phyloP scores from a whole-genome alignment of 2,113 vertebrate genomes.

The Neolamprologus toae region DNA sequence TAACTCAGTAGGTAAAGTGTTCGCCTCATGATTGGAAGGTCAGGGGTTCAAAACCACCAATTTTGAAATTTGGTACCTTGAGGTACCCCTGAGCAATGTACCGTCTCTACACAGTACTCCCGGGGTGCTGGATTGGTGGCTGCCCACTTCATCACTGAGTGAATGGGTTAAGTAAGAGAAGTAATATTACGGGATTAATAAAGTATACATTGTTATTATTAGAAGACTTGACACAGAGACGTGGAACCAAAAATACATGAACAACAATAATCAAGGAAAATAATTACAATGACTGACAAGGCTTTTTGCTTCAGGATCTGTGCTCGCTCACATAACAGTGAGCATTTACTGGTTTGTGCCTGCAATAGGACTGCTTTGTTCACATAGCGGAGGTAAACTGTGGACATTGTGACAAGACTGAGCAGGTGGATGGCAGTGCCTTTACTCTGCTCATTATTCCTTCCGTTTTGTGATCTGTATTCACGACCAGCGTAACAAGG shows the following conservation, averaged over 20 bases:
- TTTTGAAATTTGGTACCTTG: background rate
- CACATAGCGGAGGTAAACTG: rapidly evolving
- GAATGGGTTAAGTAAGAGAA: background rate
- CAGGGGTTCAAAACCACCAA: background rate
- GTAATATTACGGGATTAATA: background rate
- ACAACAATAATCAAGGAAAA: background rate
- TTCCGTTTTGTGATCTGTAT: no score
- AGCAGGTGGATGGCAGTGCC: no score
- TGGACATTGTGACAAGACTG: no score
- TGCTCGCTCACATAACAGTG: background rate
- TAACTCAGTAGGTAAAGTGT: background rate
- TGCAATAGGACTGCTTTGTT: background rate
- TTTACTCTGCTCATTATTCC: no score
- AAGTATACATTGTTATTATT: background rate
- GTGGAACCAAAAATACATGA: background rate
- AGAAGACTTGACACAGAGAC: background rate
- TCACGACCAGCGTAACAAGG: no score
- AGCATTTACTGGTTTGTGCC: background rate
- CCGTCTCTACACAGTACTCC: background rate
- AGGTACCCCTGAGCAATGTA: background rate
- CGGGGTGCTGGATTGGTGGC: background rate
- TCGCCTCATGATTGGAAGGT: background rate
- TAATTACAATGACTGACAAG: background rate
- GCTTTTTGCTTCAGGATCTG: background rate
- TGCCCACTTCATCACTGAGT: background rate